These are phyloP conservation scores for Emys orbicularis DNA, from an alignment of 2,797 vertebrate species.

Conservation along the genomic window DNA sequence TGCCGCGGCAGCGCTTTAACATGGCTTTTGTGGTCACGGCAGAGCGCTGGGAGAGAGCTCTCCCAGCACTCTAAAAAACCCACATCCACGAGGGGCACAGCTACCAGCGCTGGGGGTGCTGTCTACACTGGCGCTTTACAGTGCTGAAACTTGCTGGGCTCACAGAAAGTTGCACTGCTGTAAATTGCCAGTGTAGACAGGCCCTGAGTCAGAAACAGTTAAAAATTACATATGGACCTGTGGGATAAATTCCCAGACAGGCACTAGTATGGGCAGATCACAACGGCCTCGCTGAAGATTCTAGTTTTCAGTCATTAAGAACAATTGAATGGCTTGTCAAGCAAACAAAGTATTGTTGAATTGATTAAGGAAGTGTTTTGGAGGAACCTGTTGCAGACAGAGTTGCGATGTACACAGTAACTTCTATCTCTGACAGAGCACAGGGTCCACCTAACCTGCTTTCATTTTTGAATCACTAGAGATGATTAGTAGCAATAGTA, in stretches of 20 bases:
- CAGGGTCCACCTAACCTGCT: not conserved
- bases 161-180: too few relatives aligned
- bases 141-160: too few relatives aligned
- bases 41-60: too few relatives aligned
- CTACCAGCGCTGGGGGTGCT: too few relatives aligned
- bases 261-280: not conserved
- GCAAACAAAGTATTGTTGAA: not conserved
- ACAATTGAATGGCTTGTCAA: not conserved
- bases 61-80: too few relatives aligned
- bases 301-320: not conserved
- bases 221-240: not conserved
- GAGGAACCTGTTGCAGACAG: not conserved
- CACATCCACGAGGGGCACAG: too few relatives aligned
- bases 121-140: too few relatives aligned
- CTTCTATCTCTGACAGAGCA: not conserved
- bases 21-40: too few relatives aligned
- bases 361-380: not conserved
- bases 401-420: rapidly evolving
- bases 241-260: not conserved
- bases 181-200: too few relatives aligned
- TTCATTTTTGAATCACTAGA: not conserved
- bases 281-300: not conserved
- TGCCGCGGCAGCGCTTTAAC: too few relatives aligned
- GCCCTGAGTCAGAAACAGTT: not conserved
- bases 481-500: not conserved